phyloP scores from a whole-genome alignment of 2,113 vertebrate genomes.

The Neodon shergylaensis region DNA sequence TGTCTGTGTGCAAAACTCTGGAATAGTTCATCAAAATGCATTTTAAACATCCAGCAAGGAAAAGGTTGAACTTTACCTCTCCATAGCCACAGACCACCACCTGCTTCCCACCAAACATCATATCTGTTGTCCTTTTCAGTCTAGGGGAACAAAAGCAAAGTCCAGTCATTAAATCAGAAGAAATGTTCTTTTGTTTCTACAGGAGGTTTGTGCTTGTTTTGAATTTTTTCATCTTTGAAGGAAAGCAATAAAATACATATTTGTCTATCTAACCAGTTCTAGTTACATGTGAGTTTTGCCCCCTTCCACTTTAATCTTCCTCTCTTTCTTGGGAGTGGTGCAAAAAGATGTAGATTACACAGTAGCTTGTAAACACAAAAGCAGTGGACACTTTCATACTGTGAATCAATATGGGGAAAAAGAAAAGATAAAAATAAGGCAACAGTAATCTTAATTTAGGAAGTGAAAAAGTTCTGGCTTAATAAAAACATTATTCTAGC shows the following conservation, averaged over 20 bases:
- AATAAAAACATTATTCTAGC: not conserved
- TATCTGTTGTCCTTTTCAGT: constrained; percentile 97
- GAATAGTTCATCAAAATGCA: constrained; percentile 18
- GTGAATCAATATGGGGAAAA: not conserved
- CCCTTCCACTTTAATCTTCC: not conserved
- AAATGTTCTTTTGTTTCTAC: not conserved
- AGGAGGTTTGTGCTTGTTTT: not conserved
- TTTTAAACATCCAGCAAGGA: not conserved
- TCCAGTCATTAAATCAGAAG: constrained; percentile 30
- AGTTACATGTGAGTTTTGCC: not conserved
- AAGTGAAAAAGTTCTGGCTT: not conserved
- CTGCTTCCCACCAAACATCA: constrained; percentile 99
- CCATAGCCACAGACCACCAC: constrained; percentile 99
- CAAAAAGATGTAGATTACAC: not conserved
- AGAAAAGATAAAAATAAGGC: accelerated
- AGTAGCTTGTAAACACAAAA: constrained; percentile 50
- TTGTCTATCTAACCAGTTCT: not conserved
- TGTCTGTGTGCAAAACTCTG: not conserved
- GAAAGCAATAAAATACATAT: constrained; percentile 8
- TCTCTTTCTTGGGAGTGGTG: not conserved
- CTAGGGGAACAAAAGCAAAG: constrained; percentile 79
- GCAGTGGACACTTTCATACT: not conserved
- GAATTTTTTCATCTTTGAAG: constrained; percentile 11
- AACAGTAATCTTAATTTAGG: constrained; percentile 30
- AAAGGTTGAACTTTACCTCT: constrained; percentile 88